A percentile compares a stretch with the other conserved stretches of the same genome.
These are phyloP conservation scores for Choristoneura rosaceana DNA, from an alignment of 2,888 invertebrate genomes.

Conservation along the genomic window DNA sequence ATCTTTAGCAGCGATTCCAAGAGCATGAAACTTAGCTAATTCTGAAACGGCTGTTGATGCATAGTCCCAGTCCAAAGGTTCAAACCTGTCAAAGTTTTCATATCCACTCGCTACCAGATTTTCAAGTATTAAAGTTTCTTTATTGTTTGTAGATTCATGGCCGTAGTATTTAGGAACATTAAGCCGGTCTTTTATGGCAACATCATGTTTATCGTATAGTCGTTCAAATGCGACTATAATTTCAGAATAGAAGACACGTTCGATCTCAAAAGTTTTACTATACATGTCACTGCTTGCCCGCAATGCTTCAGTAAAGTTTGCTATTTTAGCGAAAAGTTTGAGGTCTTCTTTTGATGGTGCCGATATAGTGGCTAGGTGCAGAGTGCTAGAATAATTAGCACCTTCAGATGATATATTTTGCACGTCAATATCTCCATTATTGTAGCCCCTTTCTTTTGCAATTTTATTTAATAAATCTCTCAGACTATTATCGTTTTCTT, in stretches of 20 bases:
- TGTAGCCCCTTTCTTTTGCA: conserved; percentile 47
- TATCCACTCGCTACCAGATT: conserved; percentile 59
- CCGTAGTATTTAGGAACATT: conserved; percentile 9
- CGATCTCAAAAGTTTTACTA: not conserved
- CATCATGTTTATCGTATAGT: conserved; percentile 7
- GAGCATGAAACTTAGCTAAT: conserved; percentile 67
- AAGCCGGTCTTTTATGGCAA: not conserved
- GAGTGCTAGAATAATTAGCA: conserved; percentile 59
- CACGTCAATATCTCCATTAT: conserved; percentile 46
- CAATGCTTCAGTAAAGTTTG: not conserved
- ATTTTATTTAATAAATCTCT: conserved; percentile 49
- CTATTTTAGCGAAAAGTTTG: conserved; percentile 10
- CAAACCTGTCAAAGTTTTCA: conserved; percentile 50
- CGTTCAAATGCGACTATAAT: not conserved
- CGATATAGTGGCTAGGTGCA: conserved; percentile 52
- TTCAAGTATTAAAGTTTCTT: conserved; percentile 63
- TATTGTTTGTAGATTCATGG: conserved; percentile 50
- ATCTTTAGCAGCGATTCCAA: conserved; percentile 65
- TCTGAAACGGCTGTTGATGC: conserved; percentile 54
- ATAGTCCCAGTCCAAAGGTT: conserved; percentile 60
- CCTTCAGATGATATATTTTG: conserved; percentile 57
- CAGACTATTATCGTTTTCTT: not conserved
- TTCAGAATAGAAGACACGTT: conserved; percentile 7
- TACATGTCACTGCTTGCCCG: conserved; percentile 13
- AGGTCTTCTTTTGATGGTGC: conserved; percentile 40